Percentiles rank a stretch among this genome's conserved stretches.
These are phyloP conservation scores for Microctenopoma lineatum DNA, from an alignment of 2,797 vertebrate species.

Conservation along the genomic window DNA sequence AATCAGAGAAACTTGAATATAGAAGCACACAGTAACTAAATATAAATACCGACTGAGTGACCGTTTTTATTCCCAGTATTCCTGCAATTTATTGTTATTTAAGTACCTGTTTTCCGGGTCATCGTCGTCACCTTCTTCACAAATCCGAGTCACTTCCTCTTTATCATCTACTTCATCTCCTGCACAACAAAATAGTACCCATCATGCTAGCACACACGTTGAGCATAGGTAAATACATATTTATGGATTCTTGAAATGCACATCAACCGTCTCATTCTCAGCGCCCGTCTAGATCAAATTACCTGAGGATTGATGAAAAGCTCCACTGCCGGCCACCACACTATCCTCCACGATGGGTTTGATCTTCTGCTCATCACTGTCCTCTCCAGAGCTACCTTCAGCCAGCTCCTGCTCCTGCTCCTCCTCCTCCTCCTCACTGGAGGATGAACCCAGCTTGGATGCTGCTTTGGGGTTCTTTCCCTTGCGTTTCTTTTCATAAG, in stretches of 20 bases:
- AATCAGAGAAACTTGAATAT: too few relatives aligned
- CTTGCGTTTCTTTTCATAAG: slow-evolving; percentile 76
- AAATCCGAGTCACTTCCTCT: slow-evolving; percentile 78
- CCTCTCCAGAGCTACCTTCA: slow-evolving; percentile 87
- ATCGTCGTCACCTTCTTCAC: slow-evolving; percentile 92
- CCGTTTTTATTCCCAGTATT: neutral
- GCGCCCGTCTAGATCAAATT: neutral
- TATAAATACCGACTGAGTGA: neutral
- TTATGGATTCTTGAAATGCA: neutral
- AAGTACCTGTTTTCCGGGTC: slow-evolving; percentile 95
- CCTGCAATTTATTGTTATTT: neutral
- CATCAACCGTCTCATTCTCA: neutral
- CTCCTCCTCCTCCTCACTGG: slow-evolving; percentile 85
- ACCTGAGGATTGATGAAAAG: slow-evolving; percentile 97
- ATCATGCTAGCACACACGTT: neutral
- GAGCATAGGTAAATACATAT: neutral
- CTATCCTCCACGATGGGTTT: slow-evolving; percentile 91
- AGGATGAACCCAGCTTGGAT: slow-evolving; percentile 81
- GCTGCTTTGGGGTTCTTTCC: slow-evolving; percentile 58
- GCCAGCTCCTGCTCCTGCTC: slow-evolving; percentile 74
- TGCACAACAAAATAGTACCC: slow-evolving; percentile 59
- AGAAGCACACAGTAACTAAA: neutral
- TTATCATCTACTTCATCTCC: slow-evolving; percentile 91
- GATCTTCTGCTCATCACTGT: slow-evolving; percentile 95
- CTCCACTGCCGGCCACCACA: slow-evolving; percentile 75